These are phyloP conservation scores for Myiagra hebetior DNA, from an alignment of 2,113 vertebrate genomes.

Conservation along the genomic window DNA sequence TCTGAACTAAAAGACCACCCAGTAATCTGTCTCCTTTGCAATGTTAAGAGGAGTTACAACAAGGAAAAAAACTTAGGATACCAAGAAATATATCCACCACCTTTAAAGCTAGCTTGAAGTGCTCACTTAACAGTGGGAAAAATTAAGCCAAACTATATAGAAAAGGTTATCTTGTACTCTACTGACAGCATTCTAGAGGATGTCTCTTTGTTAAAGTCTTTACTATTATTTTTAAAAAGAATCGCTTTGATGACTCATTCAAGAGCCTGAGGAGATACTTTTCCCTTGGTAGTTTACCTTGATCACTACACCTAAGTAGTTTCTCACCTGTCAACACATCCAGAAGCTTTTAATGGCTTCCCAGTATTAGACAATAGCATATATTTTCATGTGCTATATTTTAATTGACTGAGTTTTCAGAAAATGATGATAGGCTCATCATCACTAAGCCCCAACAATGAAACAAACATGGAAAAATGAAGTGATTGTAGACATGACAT, in stretches of 20 bases:
- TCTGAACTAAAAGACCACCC: neutral
- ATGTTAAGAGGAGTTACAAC: neutral
- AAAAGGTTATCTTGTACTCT: neutral
- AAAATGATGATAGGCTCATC: neutral
- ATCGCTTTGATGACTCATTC: neutral
- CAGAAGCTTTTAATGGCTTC: neutral
- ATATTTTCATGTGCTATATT: neutral
- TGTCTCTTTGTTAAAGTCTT: neutral
- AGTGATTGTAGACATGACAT: neutral
- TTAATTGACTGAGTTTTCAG: neutral
- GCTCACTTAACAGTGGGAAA: neutral
- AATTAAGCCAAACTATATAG: neutral
- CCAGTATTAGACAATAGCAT: neutral
- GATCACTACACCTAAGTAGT: neutral
- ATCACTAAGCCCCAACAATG: neutral
- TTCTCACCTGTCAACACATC: neutral
- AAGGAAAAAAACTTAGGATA: neutral
- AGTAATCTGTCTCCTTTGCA: neutral
- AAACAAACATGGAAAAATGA: neutral
- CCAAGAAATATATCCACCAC: neutral
- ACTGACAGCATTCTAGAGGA: neutral
- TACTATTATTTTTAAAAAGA: neutral
- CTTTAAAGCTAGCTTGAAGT: neutral
- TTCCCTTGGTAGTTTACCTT: neutral
- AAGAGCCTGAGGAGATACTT: neutral